Evolutionary conservation across 2,888 invertebrate genomes (phyloP).

Genomic region (Aphelenchoides bicaudatus): DNA sequence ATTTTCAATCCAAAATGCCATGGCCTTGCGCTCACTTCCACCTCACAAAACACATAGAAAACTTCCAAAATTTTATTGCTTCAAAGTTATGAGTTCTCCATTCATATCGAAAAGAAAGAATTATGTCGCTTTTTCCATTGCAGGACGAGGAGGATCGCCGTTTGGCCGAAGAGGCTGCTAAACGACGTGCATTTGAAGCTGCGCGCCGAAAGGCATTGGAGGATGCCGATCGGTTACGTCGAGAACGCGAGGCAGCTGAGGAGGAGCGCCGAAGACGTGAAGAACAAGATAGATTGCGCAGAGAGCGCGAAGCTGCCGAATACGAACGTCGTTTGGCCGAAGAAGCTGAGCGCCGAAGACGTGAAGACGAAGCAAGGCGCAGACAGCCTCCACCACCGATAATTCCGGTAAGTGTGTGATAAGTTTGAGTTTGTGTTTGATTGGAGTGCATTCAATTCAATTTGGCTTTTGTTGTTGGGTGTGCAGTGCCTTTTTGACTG

Average conservation of each 20-base stretch:
- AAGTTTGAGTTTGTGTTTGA: conserved; percentile 9
- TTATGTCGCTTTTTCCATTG: too few species aligned
- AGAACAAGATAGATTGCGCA: conserved; percentile 51
- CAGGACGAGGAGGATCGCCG: conserved; percentile 60
- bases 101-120: too few species aligned
- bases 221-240: conserved; percentile 56
- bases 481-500: too few species aligned
- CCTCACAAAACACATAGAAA: too few species aligned
- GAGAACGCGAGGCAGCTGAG: conserved; percentile 59
- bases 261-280: conserved; percentile 46
- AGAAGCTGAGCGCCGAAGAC: conserved; percentile 34
- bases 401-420: conserved; percentile 20
- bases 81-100: too few species aligned
- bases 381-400: conserved; percentile 23
- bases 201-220: conserved; percentile 58
- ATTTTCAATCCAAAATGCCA: too few species aligned
- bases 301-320: conserved; percentile 50
- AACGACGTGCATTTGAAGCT: conserved; percentile 59
- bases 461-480: conserved; percentile 8
- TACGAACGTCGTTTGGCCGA: conserved; percentile 47
- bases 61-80: too few species aligned
- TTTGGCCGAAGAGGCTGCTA: conserved; percentile 57
- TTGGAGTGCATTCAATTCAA: not conserved
- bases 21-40: too few species aligned
- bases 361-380: conserved; percentile 32